Evolutionary conservation across 2,113 vertebrate genomes (phyloP), one percentile per base, ranked within the genome.

Genomic region (Morone saxatilis): DNA sequence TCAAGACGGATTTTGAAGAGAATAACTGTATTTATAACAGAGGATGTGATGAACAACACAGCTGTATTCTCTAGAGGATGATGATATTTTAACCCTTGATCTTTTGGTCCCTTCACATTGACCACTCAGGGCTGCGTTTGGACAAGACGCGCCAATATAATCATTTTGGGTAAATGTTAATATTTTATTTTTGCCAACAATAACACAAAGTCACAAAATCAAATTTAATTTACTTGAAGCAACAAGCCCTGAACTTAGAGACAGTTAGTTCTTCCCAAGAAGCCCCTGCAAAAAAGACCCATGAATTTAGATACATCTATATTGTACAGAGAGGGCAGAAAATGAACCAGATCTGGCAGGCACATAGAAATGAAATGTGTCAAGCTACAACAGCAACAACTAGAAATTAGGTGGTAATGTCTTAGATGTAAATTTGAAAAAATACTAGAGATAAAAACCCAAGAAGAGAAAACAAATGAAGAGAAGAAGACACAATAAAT

Each of bases 61-160:
- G 60, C 45, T 71, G 72, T 67, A 38, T 71, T 45, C 77, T 79
- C 80, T 8, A 0, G 78, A 63, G 78, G 62, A 7, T 25, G 22
- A 3, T 12, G 57, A 81, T 83, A 57, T 83, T 76, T 54, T 75
- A 81, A 89, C 83, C 68, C 48, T 25, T 82, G 71, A 88, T 43
- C 38, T 50, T 69, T 61, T 77, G 43, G 19, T 54, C 45, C 61
- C n/a, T n/a, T 76, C 54, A 36, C 19, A 20, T 50, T 73, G 78
- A 80, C 70, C 53, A 1, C 14, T 57, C 8, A 40, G 7, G 25
- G 5, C 66, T 71, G 22, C 7, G 3, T 74, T 67, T 75, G 57
- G 19, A 53, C 60, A 72, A 40, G 12, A 40, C 43, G 13, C 19
- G 41, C 25, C 74, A 83, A 40, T 16, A 70, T 20, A 71, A 69